Evolutionary conservation across 2,888 invertebrate genomes (phyloP).

Genomic region (Saturnia pavonia): DNA sequence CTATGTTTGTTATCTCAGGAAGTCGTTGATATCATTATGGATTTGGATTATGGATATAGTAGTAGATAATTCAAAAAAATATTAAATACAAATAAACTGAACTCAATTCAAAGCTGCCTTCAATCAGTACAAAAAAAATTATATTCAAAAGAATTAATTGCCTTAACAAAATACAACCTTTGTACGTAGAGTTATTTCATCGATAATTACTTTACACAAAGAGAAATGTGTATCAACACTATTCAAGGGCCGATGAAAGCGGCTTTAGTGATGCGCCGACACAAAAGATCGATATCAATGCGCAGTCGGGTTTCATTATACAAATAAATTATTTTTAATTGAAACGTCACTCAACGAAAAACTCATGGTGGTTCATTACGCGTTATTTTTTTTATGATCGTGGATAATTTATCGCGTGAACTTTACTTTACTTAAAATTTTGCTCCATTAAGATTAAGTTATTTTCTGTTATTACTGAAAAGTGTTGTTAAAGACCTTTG

Average conservation of each 20-base stretch:
- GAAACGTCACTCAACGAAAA: constrained; percentile 56
- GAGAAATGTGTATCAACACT: constrained; percentile 53
- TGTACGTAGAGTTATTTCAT: constrained; percentile 36
- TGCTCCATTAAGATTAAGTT: neutral
- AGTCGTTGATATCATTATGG: no score
- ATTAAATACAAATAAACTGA: neutral
- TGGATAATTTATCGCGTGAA: neutral
- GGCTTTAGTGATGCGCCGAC: constrained; percentile 50
- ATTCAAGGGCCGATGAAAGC: constrained; percentile 43
- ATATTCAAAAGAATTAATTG: constrained; percentile 50
- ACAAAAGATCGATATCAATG: constrained; percentile 50
- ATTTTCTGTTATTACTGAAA: no score
- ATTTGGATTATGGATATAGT: neutral
- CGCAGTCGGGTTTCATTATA: constrained; percentile 38
- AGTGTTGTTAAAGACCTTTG: no score
- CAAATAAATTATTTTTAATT: constrained; percentile 64
- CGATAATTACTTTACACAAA: constrained; percentile 52
- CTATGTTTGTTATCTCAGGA: neutral
- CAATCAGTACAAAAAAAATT: constrained; percentile 39
- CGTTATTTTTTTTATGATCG: neutral
- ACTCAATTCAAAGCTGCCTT: constrained; percentile 19
- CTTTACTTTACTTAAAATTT: neutral
- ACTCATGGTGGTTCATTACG: constrained; percentile 27
- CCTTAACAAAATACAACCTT: constrained; percentile 42
- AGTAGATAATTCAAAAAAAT: neutral